These are phyloP conservation scores for Scaptomyza reducta DNA, from an alignment of 2,888 invertebrate species.

Conservation along the genomic window DNA sequence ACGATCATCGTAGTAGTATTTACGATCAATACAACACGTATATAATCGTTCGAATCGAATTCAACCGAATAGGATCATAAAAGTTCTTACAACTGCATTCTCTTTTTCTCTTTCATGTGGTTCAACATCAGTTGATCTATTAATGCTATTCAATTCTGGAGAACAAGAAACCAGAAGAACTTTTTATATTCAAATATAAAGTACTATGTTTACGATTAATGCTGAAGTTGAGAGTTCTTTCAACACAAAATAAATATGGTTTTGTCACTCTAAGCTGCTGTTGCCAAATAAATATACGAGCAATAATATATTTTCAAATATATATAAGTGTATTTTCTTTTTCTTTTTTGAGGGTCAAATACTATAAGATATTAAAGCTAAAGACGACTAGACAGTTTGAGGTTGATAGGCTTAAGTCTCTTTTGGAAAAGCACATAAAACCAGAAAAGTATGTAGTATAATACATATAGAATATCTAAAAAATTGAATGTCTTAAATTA, in stretches of 20 bases:
- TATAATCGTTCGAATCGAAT: slow-evolving; percentile 5
- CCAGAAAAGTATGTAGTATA: slow-evolving; percentile 2
- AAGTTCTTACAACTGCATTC: not conserved
- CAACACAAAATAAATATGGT: slow-evolving; percentile 15
- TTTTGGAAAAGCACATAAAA: slow-evolving; percentile 28
- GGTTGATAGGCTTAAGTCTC: slow-evolving; percentile 59
- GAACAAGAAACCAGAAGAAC: not conserved
- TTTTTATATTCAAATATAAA: too few species aligned
- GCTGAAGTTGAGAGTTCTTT: not conserved
- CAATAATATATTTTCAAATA: slow-evolving; percentile 1
- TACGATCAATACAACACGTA: not conserved
- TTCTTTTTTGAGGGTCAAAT: not conserved
- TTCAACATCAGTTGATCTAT: slow-evolving; percentile 5
- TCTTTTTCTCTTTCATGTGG: slow-evolving; percentile 2
- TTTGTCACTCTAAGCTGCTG: slow-evolving; percentile 39
- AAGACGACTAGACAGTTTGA: slow-evolving; percentile 52
- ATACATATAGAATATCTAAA: too few species aligned
- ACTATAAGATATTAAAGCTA: slow-evolving; percentile 28
- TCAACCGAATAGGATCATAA: slow-evolving; percentile 13
- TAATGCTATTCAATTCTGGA: not conserved
- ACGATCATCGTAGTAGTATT: not conserved
- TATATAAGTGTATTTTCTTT: not conserved
- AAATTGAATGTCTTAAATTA: too few species aligned
- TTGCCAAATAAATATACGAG: slow-evolving; percentile 17
- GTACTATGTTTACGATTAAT: not conserved